Percentiles rank a stretch among this genome's conserved stretches.
Conservation (phyloP, 2,797 vertebrate species). For the Mycteria americana region DNA sequence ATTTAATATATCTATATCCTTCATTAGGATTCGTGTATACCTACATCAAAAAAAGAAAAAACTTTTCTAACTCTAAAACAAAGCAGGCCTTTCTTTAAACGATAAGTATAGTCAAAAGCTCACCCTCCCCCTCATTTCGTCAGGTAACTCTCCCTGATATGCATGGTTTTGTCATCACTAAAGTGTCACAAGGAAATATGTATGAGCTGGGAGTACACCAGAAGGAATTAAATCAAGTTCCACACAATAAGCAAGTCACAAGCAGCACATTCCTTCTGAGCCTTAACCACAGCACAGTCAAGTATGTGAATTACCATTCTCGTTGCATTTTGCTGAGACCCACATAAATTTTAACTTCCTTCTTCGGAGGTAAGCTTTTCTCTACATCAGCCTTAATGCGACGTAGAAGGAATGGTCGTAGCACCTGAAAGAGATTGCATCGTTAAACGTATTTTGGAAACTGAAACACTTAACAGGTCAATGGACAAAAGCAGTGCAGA, state of each 20-base stretch:
- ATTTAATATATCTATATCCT: constrained; percentile 98
- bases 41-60: constrained; percentile 67
- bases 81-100: neutral
- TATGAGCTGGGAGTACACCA: rapidly evolving
- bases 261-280: neutral
- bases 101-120: neutral
- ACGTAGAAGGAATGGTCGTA: constrained; percentile 94
- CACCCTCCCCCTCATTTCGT: neutral
- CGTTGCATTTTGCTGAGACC: constrained; percentile 99
- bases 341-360: constrained; percentile 98
- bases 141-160: neutral
- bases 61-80: neutral
- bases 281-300: neutral
- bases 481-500: neutral
- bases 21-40: constrained; percentile 99
- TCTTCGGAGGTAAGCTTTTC: constrained; percentile 96
- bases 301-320: constrained; percentile 83
- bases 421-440: constrained; percentile 77
- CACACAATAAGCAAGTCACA: neutral
- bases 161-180: neutral
- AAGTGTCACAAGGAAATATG: neutral
- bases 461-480: neutral
- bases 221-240: neutral
- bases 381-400: constrained; percentile 99
- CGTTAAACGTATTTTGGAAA: neutral